Percentiles rank a stretch among this genome's conserved stretches.
Evolutionary conservation across 2,113 vertebrate species (phyloP).

Genomic region (Leucopsar rothschildi): DNA sequence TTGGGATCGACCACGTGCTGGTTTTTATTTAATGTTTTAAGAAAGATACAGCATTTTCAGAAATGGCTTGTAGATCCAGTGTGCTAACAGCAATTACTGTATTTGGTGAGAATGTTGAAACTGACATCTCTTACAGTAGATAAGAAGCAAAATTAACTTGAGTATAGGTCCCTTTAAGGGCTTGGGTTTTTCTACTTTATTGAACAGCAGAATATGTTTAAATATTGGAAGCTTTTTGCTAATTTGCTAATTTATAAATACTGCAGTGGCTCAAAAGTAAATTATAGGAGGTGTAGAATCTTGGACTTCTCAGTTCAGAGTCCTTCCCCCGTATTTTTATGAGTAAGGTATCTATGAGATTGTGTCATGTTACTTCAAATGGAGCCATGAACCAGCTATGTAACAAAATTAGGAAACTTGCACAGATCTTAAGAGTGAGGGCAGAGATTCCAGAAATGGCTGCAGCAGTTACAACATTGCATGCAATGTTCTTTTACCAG

Average conservation of each 20-base stretch:
- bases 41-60: background rate
- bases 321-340: background rate
- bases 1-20: background rate
- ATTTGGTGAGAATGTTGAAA: background rate
- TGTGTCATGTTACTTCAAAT: background rate
- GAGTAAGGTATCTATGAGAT: background rate
- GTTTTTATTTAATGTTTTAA: background rate
- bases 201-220: background rate
- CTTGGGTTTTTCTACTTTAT: background rate
- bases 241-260: background rate
- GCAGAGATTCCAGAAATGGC: background rate
- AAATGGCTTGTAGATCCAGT: background rate
- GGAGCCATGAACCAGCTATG: background rate
- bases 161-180: background rate
- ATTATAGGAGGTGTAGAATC: background rate
- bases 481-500: background rate
- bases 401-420: conserved; percentile 9
- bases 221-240: background rate
- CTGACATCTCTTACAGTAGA: background rate
- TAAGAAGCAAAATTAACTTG: background rate
- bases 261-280: background rate
- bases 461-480: background rate
- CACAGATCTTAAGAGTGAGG: background rate
- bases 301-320: background rate
- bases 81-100: background rate